Percentiles rank a stretch among this genome's conserved stretches.
These are phyloP conservation scores for Crenichthys baileyi DNA, from an alignment of 2,797 vertebrate genomes.

Conservation along the genomic window DNA sequence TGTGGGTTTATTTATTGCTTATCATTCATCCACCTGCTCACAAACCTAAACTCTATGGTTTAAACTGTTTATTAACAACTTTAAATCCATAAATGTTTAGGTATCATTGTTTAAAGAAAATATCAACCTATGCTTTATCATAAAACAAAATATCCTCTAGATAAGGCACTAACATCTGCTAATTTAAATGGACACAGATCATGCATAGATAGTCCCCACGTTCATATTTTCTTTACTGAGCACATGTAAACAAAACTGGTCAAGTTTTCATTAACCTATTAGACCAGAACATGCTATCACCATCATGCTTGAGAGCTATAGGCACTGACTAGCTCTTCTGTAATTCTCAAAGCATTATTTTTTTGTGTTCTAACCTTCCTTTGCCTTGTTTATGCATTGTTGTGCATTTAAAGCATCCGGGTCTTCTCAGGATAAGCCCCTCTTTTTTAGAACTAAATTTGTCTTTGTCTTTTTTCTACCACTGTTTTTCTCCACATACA, in stretches of 20 bases:
- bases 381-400: no score
- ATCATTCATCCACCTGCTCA: constrained; percentile 6
- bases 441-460: neutral
- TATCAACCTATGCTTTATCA: neutral
- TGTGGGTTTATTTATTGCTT: neutral
- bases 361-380: no score
- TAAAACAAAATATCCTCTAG: neutral
- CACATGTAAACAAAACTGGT: no score
- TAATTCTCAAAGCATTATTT: no score
- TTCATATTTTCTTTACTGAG: no score
- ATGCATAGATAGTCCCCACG: constrained; percentile 20
- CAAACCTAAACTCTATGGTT: neutral
- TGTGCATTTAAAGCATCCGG: neutral
- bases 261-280: no score
- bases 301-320: no score
- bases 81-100: no score
- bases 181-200: constrained; percentile 24
- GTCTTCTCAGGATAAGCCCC: neutral
- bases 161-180: constrained; percentile 34
- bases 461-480: neutral
- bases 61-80: no score
- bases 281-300: no score
- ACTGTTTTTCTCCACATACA: neutral
- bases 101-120: neutral
- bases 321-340: no score